Base-by-base conservation (phyloP, 2,888 invertebrate species). In the Drosophila yooni region DNA sequence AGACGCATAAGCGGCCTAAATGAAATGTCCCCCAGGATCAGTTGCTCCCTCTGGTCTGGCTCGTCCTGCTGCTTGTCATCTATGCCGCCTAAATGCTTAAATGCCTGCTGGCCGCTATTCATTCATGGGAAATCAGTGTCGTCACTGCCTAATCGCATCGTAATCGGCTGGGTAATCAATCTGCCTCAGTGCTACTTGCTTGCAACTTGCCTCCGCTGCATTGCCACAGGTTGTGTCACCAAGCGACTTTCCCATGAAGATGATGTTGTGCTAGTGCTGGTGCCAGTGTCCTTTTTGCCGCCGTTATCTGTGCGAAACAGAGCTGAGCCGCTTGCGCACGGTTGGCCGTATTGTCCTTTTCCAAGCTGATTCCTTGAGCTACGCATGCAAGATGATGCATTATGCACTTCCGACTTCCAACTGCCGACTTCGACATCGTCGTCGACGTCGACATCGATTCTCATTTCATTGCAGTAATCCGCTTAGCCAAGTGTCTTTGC, bases 251-350 rank as follows among this genome's bases (percentile, higher is more conserved):
- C 74, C 82, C 88, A 85, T 79, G 68, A 33, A 70, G 11, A 63
- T 68, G 65, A 64, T 64, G 58, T 27, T 46, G 13, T 31, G 11
- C 31, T 31, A 15, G 25, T 31, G 40, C 67, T 82, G 63, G 58
- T 62, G 58, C 18, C 68, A 60, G 71, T 78, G 91, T 91, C 91
- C 91, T 91, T 91, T 91, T 91, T 89, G 79, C 90, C 87, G 91
- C 90, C 91, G 82, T 82, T 91, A 89, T 90, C 88, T 85, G 69
- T 71, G 81, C 69, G 79, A 78, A 52, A 83, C 56, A 75, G 83
- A 43, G 83, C 88, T 91, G 86, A 92, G 90, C 89, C 80, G 81
- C 82, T 90, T 91, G 91, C 91, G 91, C 92, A 92, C 90, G 91
- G 89, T 90, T 92, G 89, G 85, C 78, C 81, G 83, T 79, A 88